Conservation (phyloP, 2,797 vertebrate species). For the Gallinago nigripennis region DNA sequence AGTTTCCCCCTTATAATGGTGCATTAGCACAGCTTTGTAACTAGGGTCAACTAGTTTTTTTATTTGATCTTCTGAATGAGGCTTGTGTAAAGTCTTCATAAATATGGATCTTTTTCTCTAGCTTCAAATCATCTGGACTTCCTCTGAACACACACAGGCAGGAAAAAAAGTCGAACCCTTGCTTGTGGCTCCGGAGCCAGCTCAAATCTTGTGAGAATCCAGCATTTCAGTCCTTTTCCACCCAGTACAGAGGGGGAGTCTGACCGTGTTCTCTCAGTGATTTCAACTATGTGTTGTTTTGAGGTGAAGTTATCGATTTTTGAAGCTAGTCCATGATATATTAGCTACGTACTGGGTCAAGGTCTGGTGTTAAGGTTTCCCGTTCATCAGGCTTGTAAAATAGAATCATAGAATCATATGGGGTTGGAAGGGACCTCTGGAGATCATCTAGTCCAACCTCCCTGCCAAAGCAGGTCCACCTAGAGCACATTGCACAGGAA, state of each 20-base stretch:
- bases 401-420: too few species aligned
- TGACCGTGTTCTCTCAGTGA: not conserved
- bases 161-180: not conserved
- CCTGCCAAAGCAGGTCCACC: too few species aligned
- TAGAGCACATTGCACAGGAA: too few species aligned
- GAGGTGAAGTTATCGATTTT: not conserved
- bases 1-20: not conserved
- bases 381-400: not conserved
- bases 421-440: too few species aligned
- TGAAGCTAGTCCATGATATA: not conserved
- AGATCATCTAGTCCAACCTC: too few species aligned
- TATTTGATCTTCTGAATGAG: not conserved
- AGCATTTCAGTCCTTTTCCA: not conserved
- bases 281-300: not conserved
- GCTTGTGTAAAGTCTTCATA: not conserved
- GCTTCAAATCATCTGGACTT: not conserved
- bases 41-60: rapidly evolving
- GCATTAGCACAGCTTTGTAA: not conserved
- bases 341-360: not conserved
- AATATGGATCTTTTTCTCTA: not conserved
- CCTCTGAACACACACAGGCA: not conserved
- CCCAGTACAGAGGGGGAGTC: not conserved
- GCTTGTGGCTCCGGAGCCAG: not conserved
- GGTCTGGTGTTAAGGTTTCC: not conserved
- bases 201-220: not conserved